Percentiles rank a stretch among this genome's conserved stretches.
Evolutionary conservation across 1,140 invertebrate genomes (phyloP).

Genomic region (Magallana ariakensis): DNA sequence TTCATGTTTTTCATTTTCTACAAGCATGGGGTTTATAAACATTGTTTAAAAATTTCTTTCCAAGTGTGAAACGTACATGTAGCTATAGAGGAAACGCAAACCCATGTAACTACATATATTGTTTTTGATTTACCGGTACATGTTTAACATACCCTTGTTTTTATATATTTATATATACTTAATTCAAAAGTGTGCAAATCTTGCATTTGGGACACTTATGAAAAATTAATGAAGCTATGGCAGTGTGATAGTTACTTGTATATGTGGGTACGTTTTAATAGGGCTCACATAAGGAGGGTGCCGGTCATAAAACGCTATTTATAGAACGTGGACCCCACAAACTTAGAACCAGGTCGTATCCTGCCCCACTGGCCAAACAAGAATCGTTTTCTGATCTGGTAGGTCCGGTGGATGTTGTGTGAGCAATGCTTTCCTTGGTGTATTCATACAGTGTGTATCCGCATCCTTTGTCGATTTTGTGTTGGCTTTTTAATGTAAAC

Average conservation of each 20-base stretch:
- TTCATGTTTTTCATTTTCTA: too few species aligned
- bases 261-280: conserved; percentile 17
- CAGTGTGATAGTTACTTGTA: background rate
- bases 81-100: too few species aligned
- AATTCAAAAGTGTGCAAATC: too few species aligned
- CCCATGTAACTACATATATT: too few species aligned
- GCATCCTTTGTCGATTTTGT: conserved; percentile 5
- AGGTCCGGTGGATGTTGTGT: conserved; percentile 52
- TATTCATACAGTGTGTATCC: background rate
- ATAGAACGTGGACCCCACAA: conserved; percentile 28
- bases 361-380: conserved; percentile 77
- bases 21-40: too few species aligned
- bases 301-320: conserved; percentile 14
- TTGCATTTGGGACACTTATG: too few species aligned
- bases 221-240: too few species aligned
- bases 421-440: background rate
- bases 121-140: too few species aligned
- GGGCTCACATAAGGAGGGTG: conserved; percentile 56
- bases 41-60: too few species aligned
- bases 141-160: too few species aligned
- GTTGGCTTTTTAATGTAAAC: background rate
- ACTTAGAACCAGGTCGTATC: conserved; percentile 49
- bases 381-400: conserved; percentile 78
- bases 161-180: too few species aligned
- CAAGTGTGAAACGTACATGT: too few species aligned